Evolutionary conservation across 2,797 vertebrate species (phyloP).

Genomic region (Cryptoblepharus egeriae): DNA sequence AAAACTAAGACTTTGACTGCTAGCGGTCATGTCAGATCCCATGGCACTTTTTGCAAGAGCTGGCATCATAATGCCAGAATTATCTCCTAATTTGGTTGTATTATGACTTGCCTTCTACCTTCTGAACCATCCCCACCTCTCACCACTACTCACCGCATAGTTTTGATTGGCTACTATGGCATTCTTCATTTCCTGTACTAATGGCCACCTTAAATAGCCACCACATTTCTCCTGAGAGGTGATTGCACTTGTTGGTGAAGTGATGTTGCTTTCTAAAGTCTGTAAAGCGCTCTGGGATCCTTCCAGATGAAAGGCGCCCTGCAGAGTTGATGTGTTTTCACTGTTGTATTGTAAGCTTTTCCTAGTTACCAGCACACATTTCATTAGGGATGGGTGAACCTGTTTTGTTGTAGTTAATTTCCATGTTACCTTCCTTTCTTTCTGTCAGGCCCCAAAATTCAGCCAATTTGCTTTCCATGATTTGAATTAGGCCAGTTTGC

Average conservation of each 20-base stretch:
- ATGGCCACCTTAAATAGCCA: constrained; percentile 61
- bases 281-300: constrained; percentile 74
- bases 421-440: constrained; percentile 9
- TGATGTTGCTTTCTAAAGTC: constrained; percentile 63
- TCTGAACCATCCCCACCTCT: constrained; percentile 64
- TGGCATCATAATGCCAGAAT: constrained; percentile 53
- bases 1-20: constrained; percentile 52
- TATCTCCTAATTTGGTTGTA: constrained; percentile 55
- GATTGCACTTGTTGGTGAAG: constrained; percentile 62
- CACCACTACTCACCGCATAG: constrained; percentile 68
- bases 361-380: constrained; percentile 54
- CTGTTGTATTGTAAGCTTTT: constrained; percentile 40
- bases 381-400: constrained; percentile 69
- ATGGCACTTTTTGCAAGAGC: constrained; percentile 66
- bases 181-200: constrained; percentile 69
- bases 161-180: constrained; percentile 72
- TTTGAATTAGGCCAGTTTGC: neutral
- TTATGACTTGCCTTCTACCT: constrained; percentile 55
- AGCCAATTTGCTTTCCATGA: neutral
- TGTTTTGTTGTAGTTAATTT: constrained; percentile 28
- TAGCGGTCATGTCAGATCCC: constrained; percentile 67
- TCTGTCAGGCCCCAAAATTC: neutral
- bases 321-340: constrained; percentile 17
- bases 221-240: constrained; percentile 62
- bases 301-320: constrained; percentile 59